Conservation (phyloP, 1,140 invertebrate genomes). For the Venustaconcha ellipsiformis region DNA sequence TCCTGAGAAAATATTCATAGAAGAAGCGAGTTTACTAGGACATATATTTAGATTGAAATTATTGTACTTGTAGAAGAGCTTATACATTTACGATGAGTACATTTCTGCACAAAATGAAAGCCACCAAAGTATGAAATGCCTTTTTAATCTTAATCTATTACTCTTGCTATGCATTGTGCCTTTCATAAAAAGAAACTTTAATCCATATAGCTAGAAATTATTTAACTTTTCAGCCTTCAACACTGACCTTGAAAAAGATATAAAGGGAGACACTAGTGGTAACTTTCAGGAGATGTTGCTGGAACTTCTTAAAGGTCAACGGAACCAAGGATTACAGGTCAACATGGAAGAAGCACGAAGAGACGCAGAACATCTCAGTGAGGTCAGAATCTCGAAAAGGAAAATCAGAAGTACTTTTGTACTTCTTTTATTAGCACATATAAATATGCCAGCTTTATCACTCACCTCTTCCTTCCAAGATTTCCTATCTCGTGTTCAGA, state of each 20-base stretch:
- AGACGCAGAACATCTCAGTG: constrained; percentile 42
- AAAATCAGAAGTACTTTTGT: no score
- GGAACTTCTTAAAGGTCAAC: constrained; percentile 33
- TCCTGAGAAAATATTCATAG: no score
- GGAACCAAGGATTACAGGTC: constrained; percentile 34
- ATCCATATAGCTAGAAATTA: no score
- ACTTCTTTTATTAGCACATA: no score
- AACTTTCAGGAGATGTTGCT: constrained; percentile 90
- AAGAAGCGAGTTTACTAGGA: no score
- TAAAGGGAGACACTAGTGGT: constrained; percentile 90
- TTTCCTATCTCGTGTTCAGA: no score
- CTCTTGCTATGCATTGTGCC: constrained; percentile 38
- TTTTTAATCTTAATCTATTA: background rate
- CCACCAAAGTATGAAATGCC: background rate
- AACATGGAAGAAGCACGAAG: constrained; percentile 41
- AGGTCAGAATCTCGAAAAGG: constrained; percentile 25
- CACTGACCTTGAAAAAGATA: constrained; percentile 85
- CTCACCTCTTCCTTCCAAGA: no score
- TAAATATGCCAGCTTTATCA: no score
- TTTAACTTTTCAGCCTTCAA: constrained; percentile 77
- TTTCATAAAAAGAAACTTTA: no score
- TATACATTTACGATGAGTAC: no score
- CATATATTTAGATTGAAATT: no score
- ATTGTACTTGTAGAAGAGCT: no score
- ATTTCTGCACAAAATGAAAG: background rate